Conservation (phyloP, 2,797 vertebrate species). For the Sylvia borin region DNA sequence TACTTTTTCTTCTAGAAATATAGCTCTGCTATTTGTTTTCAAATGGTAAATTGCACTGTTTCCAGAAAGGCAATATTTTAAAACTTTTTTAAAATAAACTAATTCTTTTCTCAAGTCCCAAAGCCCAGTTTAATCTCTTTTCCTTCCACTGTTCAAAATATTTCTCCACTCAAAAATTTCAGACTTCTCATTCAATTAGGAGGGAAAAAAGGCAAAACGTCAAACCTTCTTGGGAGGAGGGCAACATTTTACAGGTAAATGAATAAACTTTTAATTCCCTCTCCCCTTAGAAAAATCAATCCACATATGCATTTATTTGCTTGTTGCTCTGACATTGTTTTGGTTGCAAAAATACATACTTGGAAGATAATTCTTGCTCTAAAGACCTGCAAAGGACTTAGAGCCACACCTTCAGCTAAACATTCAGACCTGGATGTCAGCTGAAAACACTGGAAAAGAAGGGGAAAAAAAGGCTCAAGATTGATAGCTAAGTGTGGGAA, state of each 20-base stretch:
- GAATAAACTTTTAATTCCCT: neutral
- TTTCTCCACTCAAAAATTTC: neutral
- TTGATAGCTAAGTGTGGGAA: neutral
- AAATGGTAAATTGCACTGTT: neutral
- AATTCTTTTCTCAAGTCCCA: neutral
- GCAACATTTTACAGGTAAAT: neutral
- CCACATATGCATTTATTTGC: neutral
- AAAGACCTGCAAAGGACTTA: neutral
- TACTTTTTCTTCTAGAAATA: neutral
- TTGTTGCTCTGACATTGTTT: neutral
- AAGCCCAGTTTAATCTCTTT: conserved; percentile 20
- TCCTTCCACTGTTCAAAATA: neutral
- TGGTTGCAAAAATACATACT: neutral
- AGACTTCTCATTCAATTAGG: neutral
- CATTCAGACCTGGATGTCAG: neutral
- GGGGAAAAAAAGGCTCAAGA: neutral
- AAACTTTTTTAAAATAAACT: neutral
- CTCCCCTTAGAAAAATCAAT: neutral
- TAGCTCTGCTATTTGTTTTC: neutral
- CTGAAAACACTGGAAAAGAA: conserved; percentile 10
- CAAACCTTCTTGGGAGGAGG: neutral
- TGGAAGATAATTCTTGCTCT: conserved; percentile 1
- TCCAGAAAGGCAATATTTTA: neutral
- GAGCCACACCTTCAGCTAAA: neutral
- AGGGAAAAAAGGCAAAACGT: neutral